Evolutionary conservation across 1,140 invertebrate species (phyloP).

Genomic region (Anoplophora glabripennis): DNA sequence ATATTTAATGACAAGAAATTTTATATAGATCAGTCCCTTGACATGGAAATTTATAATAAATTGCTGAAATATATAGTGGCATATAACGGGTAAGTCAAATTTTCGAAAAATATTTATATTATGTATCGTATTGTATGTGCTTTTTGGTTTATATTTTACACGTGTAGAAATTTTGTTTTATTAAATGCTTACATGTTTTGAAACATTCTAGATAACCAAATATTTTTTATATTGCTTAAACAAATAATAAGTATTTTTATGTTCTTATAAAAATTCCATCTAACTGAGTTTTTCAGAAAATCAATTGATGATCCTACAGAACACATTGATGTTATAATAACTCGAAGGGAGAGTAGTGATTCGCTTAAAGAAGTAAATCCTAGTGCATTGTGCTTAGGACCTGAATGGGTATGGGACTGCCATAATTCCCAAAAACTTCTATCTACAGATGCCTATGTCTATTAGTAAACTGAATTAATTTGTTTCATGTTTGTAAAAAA

Average conservation of each 20-base stretch:
- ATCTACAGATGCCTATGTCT: constrained; percentile 31
- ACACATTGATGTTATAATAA: constrained; percentile 33
- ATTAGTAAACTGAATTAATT: neutral
- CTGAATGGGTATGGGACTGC: constrained; percentile 41
- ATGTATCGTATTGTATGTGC: too few species aligned
- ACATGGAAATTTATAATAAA: constrained; percentile 19
- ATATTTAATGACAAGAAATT: constrained; percentile 38
- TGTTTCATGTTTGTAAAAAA: too few species aligned
- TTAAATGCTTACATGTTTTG: too few species aligned
- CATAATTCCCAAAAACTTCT: constrained; percentile 35
- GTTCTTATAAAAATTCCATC: too few species aligned
- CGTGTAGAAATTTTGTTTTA: too few species aligned
- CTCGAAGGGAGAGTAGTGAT: constrained; percentile 24
- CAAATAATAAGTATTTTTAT: too few species aligned
- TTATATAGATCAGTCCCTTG: constrained; percentile 37
- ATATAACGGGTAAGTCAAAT: constrained; percentile 39
- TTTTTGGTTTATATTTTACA: too few species aligned
- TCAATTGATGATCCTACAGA: constrained; percentile 19
- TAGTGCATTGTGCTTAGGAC: constrained; percentile 24
- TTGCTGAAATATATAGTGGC: constrained; percentile 40
- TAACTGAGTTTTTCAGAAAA: constrained; percentile 17
- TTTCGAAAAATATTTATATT: too few species aligned
- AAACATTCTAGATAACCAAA: too few species aligned
- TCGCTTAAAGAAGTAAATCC: constrained; percentile 26
- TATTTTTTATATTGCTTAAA: too few species aligned